These are phyloP conservation scores for Polypedilum vanderplanki DNA, from an alignment of 1,140 invertebrate genomes.

Conservation along the genomic window DNA sequence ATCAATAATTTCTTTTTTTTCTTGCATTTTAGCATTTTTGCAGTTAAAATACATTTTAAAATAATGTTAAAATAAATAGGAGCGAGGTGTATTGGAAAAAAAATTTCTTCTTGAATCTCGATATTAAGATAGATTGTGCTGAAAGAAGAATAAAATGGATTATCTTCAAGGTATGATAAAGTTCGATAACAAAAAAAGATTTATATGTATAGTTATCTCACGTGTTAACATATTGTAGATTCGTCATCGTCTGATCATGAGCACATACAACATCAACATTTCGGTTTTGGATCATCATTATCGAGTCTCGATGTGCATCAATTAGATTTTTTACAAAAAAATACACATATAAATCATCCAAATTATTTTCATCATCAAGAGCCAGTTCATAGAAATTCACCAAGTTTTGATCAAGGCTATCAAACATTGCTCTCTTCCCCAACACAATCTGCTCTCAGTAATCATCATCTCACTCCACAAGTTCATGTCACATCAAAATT, in stretches of 20 bases:
- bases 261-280: slow-evolving; percentile 21
- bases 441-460: slow-evolving; percentile 39
- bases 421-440: slow-evolving; percentile 60
- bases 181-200: neutral
- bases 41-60: slow-evolving; percentile 4
- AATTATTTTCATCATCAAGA: neutral
- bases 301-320: slow-evolving; percentile 23
- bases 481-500: slow-evolving; percentile 32
- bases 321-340: slow-evolving; percentile 12
- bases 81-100: neutral
- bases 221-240: neutral
- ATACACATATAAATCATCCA: slow-evolving; percentile 11
- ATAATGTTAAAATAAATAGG: slow-evolving; percentile 22
- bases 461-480: slow-evolving; percentile 33
- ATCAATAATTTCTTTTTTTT: slow-evolving; percentile 27
- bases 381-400: slow-evolving; percentile 42
- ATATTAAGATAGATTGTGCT: neutral
- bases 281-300: neutral
- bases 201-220: neutral
- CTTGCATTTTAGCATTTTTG: neutral
- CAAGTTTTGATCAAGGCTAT: slow-evolving; percentile 66
- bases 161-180: slow-evolving; percentile 4
- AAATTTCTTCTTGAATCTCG: neutral
- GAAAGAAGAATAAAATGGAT: slow-evolving; percentile 24
- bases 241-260: slow-evolving; percentile 22